phyloP scores from a whole-genome alignment of 1,140 invertebrate genomes.

The Sycobia sp. region DNA sequence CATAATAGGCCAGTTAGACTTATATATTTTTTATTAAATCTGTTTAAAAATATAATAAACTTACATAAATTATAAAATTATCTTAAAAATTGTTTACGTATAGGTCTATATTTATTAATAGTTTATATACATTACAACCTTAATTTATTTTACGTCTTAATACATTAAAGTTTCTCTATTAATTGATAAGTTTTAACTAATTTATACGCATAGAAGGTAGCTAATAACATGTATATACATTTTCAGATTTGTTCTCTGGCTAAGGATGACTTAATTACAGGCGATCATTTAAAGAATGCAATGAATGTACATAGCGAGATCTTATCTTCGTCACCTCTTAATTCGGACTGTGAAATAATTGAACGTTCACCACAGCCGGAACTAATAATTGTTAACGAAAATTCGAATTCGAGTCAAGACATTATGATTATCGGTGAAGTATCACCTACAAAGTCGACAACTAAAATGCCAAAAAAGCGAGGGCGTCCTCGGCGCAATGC shows the following conservation, averaged over 20 bases:
- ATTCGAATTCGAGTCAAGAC: constrained; percentile 60
- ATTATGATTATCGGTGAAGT: constrained; percentile 60
- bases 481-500: constrained; percentile 55
- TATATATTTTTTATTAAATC: too few relatives aligned
- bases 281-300: constrained; percentile 50
- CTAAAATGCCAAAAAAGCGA: constrained; percentile 54
- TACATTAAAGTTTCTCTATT: too few relatives aligned
- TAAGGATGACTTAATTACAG: constrained; percentile 35
- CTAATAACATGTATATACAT: too few relatives aligned
- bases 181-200: too few relatives aligned
- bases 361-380: constrained; percentile 56
- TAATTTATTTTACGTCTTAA: too few relatives aligned
- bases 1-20: background rate
- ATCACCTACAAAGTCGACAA: constrained; percentile 39
- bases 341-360: constrained; percentile 57
- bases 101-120: too few relatives aligned
- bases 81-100: too few relatives aligned
- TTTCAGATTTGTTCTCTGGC: constrained; percentile 26
- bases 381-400: constrained; percentile 59
- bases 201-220: too few relatives aligned
- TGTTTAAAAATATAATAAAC: too few relatives aligned
- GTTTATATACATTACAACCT: too few relatives aligned
- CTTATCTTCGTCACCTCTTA: constrained; percentile 39
- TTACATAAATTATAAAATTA: too few relatives aligned
- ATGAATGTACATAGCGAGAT: constrained; percentile 37